These are phyloP conservation scores for Tromatobia lineatoria DNA, from an alignment of 2,888 invertebrate genomes.

Conservation along the genomic window DNA sequence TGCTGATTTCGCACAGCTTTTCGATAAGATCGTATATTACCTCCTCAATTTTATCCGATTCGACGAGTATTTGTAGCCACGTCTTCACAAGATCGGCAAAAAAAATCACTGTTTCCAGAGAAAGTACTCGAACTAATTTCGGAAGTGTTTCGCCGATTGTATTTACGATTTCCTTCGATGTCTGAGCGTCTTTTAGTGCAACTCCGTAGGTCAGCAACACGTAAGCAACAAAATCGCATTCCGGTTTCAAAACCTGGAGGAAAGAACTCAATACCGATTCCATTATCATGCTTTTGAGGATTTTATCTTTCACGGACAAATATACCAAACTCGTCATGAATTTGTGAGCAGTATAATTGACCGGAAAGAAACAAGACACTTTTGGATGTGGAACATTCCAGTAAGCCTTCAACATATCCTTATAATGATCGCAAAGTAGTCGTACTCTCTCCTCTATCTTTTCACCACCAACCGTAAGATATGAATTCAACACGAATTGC, in stretches of 20 bases:
- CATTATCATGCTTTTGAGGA: conserved; percentile 35
- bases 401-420: conserved; percentile 29
- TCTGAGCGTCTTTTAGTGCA: conserved; percentile 6
- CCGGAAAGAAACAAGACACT: conserved; percentile 49
- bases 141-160: conserved; percentile 53
- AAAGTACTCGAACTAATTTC: conserved; percentile 50
- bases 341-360: conserved; percentile 59
- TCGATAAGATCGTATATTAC: conserved; percentile 52
- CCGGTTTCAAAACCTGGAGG: conserved; percentile 62
- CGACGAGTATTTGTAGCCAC: conserved; percentile 42
- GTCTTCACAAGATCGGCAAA: conserved; percentile 48
- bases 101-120: conserved; percentile 45
- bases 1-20: conserved; percentile 33
- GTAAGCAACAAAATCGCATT: conserved; percentile 68
- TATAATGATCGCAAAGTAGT: conserved; percentile 57
- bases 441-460: conserved; percentile 52
- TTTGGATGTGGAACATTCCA: conserved; percentile 69
- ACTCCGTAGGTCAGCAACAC: conserved; percentile 64
- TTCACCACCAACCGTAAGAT: conserved; percentile 24
- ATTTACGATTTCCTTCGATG: conserved; percentile 38
- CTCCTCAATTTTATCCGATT: background rate
- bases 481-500: conserved; percentile 21
- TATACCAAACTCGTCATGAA: background rate
- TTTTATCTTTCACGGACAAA: background rate
- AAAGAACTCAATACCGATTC: conserved; percentile 66